Evolutionary conservation across 2,113 vertebrate genomes (phyloP), one percentile per base, ranked within the genome.

Genomic region (Tyrannus savana): DNA sequence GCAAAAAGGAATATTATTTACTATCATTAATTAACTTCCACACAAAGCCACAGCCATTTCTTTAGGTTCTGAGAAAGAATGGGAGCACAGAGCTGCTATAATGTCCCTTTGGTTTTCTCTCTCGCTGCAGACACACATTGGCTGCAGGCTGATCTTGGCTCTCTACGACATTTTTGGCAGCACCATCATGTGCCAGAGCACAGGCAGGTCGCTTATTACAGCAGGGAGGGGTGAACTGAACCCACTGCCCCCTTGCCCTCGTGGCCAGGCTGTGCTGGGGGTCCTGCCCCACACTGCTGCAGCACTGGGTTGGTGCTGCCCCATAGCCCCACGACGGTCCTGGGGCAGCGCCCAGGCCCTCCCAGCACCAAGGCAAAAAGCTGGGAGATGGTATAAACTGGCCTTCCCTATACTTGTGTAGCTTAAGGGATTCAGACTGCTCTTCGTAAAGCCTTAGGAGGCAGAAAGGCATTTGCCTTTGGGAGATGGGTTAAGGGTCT

Each of bases 1-100:
- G 64, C 81, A 96, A 95, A 97, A 96, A 96, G 87, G 93, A 90
- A 89, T 95, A 86, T 84, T 95, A 88, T 94, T 96, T 96, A 92
- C 90, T 93, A n/a, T 68, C 79, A 49, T 78, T 94, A 93, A 96
- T 94, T 96, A 96, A 92, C 88, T 89, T 94, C 72, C 62, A 71
- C 52, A 78, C 88, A 86, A 85, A 96, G 78, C 87, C 88, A 37
- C 82, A 49, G 88, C 46, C 79, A 68, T 88, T 92, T 95, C 84
- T 95, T 85, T 64, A 58, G 75, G 44, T 94, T 89, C 79, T 84
- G 62, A 87, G 87, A 46, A 80, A 80, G 67, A 58, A 81, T 3
- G 3, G 2, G 47, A 87, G 42, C 33, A 4, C 25, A 31, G 71
- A 71, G 72, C 55, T 47, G 64, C 62, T 27, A 10, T 28, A 15